Conservation (phyloP, 2,888 invertebrate species). For the Autographa gamma region DNA sequence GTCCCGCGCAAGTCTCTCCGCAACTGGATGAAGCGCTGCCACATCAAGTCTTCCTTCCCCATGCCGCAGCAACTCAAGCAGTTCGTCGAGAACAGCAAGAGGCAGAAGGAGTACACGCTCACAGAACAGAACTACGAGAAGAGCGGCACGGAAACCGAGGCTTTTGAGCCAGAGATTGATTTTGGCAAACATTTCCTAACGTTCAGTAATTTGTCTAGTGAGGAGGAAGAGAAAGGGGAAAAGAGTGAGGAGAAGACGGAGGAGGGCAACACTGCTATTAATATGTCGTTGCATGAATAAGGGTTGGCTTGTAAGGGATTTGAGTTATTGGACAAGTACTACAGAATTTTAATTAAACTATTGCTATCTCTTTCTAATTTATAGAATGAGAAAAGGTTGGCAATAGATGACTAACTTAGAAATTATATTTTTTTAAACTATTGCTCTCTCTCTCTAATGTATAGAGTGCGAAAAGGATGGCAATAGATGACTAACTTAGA, state of each 20-base stretch:
- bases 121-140: constrained; percentile 66
- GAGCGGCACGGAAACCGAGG: constrained; percentile 68
- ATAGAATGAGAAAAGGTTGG: too few species aligned
- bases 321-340: too few species aligned
- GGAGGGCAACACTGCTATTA: constrained; percentile 70
- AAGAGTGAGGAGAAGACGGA: constrained; percentile 41
- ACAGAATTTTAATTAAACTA: too few species aligned
- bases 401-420: too few species aligned
- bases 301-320: neutral
- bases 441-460: too few species aligned
- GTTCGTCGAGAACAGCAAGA: constrained; percentile 88
- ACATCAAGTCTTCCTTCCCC: constrained; percentile 89
- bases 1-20: constrained; percentile 89
- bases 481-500: too few species aligned
- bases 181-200: constrained; percentile 84
- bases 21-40: constrained; percentile 90
- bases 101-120: constrained; percentile 77
- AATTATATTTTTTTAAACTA: too few species aligned
- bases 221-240: constrained; percentile 72
- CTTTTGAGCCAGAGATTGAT: constrained; percentile 73
- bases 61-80: constrained; percentile 89
- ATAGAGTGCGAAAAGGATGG: too few species aligned
- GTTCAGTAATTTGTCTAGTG: constrained; percentile 73
- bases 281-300: constrained; percentile 81
- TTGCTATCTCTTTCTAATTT: too few species aligned